Evolutionary conservation across 2,113 vertebrate species (phyloP), one percentile per base, ranked within the genome.

Genomic region (Siphamia tubifer): DNA sequence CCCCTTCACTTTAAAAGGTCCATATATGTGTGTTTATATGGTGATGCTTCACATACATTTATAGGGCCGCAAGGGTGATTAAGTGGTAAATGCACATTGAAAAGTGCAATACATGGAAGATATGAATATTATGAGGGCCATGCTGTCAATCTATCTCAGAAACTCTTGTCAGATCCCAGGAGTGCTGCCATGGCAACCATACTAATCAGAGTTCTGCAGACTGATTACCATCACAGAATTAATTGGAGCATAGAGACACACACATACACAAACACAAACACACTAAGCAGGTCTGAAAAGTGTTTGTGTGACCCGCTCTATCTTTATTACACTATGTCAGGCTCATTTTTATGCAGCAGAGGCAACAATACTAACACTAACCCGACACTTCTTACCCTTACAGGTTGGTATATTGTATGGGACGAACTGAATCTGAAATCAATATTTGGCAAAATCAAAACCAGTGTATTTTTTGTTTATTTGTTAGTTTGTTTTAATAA

Each of bases 161-260:
- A 79, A 69, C 55, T 63, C 45, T 64, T 45, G 51, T 71, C 38
- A 74, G 66, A 72, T 69, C 58, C 63, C 66, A 44, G 15, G 57
- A 60, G 63, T 58, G 68, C 36, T 77, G 49, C 69, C 69, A 48
- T 69, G 75, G 65, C 68, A 68, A 79, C 78, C 53, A 74, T 66
- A 69, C 68, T 80, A 80, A 80, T 81, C 56, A 66, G 60, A 21
- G 28, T 31, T 35, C 38, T 60, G 56, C 68, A 49, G 62, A 55
- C 62, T 68, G 80, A 83, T 80, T 72, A 61, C 30, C 36, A 69
- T 73, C 49, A 0, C 42, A 52, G 43, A 69, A 70, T 81, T 73
- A 83, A 81, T 69, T 76, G 63, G 28, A 83, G 70, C 58, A 51
- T 40, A 36, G 35, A 63, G 23, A 73, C 36, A 27, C 5, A 40